These are phyloP conservation scores for Polia nebulosa DNA, from an alignment of 2,888 invertebrate genomes.

Conservation along the genomic window DNA sequence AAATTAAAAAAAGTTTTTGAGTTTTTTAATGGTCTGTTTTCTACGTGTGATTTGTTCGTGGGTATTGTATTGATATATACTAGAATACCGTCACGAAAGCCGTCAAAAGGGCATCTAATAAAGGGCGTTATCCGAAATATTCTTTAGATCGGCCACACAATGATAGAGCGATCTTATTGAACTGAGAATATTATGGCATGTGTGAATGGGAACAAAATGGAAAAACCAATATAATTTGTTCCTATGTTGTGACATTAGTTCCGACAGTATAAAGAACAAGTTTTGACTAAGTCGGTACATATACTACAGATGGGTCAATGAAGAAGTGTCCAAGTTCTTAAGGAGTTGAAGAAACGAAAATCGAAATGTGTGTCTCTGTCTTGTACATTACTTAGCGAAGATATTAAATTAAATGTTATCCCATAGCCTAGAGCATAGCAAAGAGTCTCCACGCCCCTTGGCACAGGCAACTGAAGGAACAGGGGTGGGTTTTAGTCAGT, in stretches of 20 bases:
- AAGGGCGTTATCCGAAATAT: slow-evolving; percentile 52
- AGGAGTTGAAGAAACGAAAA: background rate
- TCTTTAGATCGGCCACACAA: slow-evolving; percentile 50
- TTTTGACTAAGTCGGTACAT: background rate
- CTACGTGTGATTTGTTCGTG: background rate
- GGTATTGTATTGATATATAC: too few species aligned
- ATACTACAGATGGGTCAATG: background rate
- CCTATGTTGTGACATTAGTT: too few species aligned
- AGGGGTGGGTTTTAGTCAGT: too few species aligned
- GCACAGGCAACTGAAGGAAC: too few species aligned
- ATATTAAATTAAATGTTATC: too few species aligned
- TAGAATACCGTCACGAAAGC: slow-evolving; percentile 1
- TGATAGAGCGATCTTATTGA: slow-evolving; percentile 49
- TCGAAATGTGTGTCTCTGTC: background rate
- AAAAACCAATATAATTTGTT: slow-evolving; percentile 1
- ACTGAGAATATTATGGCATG: slow-evolving; percentile 27
- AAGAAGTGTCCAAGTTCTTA: background rate
- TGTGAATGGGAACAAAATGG: slow-evolving; percentile 20
- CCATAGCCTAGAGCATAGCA: too few species aligned
- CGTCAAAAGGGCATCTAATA: slow-evolving; percentile 27
- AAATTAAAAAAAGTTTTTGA: background rate
- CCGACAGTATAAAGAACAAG: background rate
- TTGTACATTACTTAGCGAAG: too few species aligned
- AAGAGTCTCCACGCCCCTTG: too few species aligned
- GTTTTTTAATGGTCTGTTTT: background rate